Conservation (phyloP, 2,797 vertebrate genomes). For the Dicrostonyx torquatus region DNA sequence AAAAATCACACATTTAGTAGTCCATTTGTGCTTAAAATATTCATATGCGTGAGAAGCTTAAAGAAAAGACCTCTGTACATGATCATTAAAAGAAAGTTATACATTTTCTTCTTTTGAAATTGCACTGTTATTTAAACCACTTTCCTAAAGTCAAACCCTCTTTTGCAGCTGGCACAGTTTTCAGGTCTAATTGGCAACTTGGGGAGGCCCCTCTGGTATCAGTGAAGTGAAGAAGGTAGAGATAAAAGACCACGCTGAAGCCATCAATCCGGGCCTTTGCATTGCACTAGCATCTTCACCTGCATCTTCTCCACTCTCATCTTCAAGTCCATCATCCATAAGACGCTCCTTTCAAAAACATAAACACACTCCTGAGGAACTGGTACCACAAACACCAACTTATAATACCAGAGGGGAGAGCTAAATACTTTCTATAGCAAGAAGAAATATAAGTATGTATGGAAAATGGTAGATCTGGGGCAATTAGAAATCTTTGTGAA, state of each 20-base stretch:
- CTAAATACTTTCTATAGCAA: background rate
- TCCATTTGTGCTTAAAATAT: slow-evolving; percentile 88
- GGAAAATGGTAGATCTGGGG: background rate
- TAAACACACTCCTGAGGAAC: slow-evolving; percentile 68
- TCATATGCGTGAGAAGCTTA: slow-evolving; percentile 83
- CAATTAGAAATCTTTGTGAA: background rate
- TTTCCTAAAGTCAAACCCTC: slow-evolving; percentile 82
- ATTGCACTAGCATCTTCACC: slow-evolving; percentile 87
- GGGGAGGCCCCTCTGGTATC: slow-evolving; percentile 95
- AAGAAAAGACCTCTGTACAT: slow-evolving; percentile 86
- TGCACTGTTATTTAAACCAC: slow-evolving; percentile 87
- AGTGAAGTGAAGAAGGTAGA: slow-evolving; percentile 97
- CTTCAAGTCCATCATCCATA: slow-evolving; percentile 93
- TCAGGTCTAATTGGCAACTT: slow-evolving; percentile 92
- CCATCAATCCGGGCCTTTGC: slow-evolving; percentile 91
- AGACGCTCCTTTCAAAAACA: slow-evolving; percentile 90
- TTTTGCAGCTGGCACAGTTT: slow-evolving; percentile 78
- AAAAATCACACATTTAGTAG: slow-evolving; percentile 82
- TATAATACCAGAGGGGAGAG: background rate
- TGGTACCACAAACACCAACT: slow-evolving; percentile 29
- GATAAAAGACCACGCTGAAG: slow-evolving; percentile 96
- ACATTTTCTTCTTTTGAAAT: slow-evolving; percentile 83
- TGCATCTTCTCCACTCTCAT: slow-evolving; percentile 91
- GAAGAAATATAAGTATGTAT: background rate
- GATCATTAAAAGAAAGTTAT: slow-evolving; percentile 85